These are phyloP conservation scores for Ataeniobius toweri DNA, from an alignment of 2,797 vertebrate species.

Conservation along the genomic window DNA sequence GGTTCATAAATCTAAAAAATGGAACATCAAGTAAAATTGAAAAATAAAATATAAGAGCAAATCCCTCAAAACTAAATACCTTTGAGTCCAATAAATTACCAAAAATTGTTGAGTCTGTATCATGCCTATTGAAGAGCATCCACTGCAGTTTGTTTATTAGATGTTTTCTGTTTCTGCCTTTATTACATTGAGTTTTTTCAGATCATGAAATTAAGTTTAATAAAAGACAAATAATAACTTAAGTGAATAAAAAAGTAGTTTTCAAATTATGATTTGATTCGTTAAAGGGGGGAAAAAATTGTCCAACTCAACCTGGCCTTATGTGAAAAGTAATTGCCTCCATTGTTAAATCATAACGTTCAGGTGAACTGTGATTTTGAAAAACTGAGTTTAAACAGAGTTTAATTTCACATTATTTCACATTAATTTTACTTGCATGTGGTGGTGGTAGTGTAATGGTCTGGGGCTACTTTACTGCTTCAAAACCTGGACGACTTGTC, in stretches of 20 bases:
- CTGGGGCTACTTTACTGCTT: too few species aligned
- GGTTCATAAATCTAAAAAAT: background rate
- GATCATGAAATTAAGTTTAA: background rate
- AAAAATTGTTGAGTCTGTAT: slow-evolving; percentile 21
- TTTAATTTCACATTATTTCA: too few species aligned
- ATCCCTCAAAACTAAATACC: slow-evolving; percentile 16
- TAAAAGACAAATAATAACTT: background rate
- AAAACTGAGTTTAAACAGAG: too few species aligned
- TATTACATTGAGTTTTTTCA: background rate
- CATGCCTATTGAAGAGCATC: slow-evolving; percentile 19
- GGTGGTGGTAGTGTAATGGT: too few species aligned
- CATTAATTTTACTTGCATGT: too few species aligned
- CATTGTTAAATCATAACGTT: background rate
- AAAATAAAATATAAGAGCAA: slow-evolving; percentile 1
- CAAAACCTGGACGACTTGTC: too few species aligned
- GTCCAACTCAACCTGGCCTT: background rate
- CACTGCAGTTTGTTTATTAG: slow-evolving; percentile 53
- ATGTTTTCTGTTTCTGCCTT: background rate
- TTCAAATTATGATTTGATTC: background rate
- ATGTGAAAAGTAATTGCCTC: background rate
- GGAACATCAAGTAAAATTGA: background rate
- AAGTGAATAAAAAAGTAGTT: background rate
- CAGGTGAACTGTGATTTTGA: background rate
- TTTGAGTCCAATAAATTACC: slow-evolving; percentile 17
- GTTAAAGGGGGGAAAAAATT: background rate